phyloP scores from a whole-genome alignment of 2,797 vertebrate genomes.

The Miichthys miiuy region DNA sequence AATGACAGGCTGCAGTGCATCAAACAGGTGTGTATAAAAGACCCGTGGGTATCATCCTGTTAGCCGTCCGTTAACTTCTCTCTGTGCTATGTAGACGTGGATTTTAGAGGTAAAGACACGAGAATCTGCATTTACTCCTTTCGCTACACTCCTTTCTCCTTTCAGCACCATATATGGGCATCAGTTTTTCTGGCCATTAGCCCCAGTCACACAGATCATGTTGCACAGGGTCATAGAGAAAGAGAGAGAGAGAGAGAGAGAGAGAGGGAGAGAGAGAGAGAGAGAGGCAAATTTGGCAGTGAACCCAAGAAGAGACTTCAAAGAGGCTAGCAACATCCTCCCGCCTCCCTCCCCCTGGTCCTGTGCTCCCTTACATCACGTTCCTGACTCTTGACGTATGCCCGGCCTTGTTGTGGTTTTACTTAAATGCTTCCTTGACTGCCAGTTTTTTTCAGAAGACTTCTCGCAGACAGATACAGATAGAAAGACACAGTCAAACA shows the following conservation, averaged over 20 bases:
- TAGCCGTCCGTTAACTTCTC: background rate
- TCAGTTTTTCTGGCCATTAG: constrained; percentile 80
- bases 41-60: background rate
- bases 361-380: constrained; percentile 59
- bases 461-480: constrained; percentile 47
- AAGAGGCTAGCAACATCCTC: constrained; percentile 55
- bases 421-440: constrained; percentile 67
- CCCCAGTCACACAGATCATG: constrained; percentile 77
- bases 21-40: constrained; percentile 90
- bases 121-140: constrained; percentile 37
- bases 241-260: constrained; percentile 15
- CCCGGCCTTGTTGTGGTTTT: constrained; percentile 70
- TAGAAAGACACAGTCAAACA: constrained; percentile 51
- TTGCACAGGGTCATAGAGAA: constrained; percentile 78
- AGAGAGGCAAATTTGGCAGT: constrained; percentile 59
- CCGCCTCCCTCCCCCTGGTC: background rate
- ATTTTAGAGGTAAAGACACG: constrained; percentile 19
- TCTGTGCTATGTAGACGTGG: constrained; percentile 6
- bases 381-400: constrained; percentile 68
- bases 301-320: constrained; percentile 70
- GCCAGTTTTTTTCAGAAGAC: constrained; percentile 65
- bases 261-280: constrained; percentile 41
- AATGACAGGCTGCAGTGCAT: constrained; percentile 99
- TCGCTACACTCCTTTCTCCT: constrained; percentile 45
- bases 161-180: constrained; percentile 80